These are phyloP conservation scores for Leptoclinus maculatus DNA, from an alignment of 2,797 vertebrate genomes.

Conservation along the genomic window DNA sequence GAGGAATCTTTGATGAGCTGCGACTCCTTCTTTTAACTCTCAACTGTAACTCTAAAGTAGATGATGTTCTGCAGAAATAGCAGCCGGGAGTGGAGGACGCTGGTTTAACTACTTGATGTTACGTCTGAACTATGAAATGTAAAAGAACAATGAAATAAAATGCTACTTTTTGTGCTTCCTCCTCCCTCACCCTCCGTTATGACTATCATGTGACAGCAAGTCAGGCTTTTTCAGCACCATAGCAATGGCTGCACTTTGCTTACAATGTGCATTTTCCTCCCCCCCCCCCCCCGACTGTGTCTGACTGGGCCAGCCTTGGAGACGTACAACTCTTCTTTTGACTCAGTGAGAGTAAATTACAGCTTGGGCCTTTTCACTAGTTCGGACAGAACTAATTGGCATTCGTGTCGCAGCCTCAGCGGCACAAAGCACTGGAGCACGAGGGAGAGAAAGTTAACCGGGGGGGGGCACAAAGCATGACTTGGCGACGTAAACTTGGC, in stretches of 20 bases:
- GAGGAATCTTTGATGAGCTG: constrained; percentile 76
- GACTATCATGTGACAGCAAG: constrained; percentile 86
- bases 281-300: constrained; percentile 63
- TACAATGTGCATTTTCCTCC: constrained; percentile 77
- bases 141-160: no score
- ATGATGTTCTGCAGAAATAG: constrained; percentile 40
- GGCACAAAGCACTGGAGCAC: no score
- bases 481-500: constrained; percentile 41
- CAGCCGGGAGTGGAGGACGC: not conserved
- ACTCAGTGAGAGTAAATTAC: constrained; percentile 73
- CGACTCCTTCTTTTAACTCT: constrained; percentile 52
- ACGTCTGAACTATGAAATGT: not conserved
- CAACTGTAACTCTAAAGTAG: constrained; percentile 29
- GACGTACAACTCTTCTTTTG: constrained; percentile 48
- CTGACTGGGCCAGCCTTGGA: constrained; percentile 69
- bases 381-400: constrained; percentile 76
- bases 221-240: constrained; percentile 81
- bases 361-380: constrained; percentile 70
- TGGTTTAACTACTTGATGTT: not conserved
- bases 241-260: constrained; percentile 78
- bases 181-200: constrained; percentile 47
- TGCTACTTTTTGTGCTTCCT: no score
- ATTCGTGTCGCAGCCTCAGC: constrained; percentile 70
- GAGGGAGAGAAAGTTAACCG: constrained; percentile 51
- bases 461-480: constrained; percentile 60